Conservation (phyloP, 1,140 invertebrate species). For the Saccostrea echinata region DNA sequence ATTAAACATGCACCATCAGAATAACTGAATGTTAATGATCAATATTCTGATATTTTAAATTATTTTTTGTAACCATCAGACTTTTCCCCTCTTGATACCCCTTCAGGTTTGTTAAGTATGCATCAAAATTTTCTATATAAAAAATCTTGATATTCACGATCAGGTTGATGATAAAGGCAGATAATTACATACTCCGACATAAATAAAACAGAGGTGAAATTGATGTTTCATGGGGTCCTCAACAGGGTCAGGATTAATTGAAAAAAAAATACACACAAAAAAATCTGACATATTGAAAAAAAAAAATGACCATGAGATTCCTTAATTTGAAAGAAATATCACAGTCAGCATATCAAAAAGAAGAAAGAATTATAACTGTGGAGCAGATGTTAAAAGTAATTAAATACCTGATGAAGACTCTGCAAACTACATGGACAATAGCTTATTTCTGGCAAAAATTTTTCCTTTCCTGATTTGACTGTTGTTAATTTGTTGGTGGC, state of each 20-base stretch:
- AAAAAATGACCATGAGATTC: neutral
- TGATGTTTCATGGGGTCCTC: constrained; percentile 3
- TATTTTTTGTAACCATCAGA: neutral
- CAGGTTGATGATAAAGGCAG: constrained; percentile 41
- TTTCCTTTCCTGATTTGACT: neutral
- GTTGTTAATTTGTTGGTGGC: neutral
- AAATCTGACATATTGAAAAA: neutral
- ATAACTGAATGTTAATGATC: neutral
- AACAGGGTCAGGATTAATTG: neutral
- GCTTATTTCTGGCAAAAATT: neutral
- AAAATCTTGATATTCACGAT: constrained; percentile 35
- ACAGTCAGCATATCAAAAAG: neutral
- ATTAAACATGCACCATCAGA: neutral
- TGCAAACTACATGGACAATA: neutral
- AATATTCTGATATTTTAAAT: neutral
- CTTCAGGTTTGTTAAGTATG: constrained; percentile 42
- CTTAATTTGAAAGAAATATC: neutral
- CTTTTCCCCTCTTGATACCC: neutral
- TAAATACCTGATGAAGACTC: constrained; percentile 20
- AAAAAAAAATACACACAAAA: neutral
- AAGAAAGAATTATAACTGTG: neutral
- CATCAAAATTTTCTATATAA: constrained; percentile 37
- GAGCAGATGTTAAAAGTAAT: neutral
- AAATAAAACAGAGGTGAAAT: constrained; percentile 42
- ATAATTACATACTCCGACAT: constrained; percentile 43